Percentiles rank a stretch among this genome's conserved stretches.
phyloP scores from a whole-genome alignment of 2,888 invertebrate species.

The Synanthedon formicaeformis region DNA sequence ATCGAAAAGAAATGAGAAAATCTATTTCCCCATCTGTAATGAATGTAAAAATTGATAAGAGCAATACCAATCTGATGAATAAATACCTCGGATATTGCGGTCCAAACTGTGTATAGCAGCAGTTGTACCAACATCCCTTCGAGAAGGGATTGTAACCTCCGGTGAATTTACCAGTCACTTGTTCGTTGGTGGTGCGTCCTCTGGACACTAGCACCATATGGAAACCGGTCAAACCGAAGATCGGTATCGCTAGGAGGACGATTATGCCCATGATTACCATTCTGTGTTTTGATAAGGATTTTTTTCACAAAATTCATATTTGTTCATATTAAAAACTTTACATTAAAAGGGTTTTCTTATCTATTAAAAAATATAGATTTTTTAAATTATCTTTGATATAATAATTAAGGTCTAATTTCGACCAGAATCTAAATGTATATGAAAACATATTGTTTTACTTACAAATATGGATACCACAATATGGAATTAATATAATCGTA shows the following conservation, averaged over 20 bases:
- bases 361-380: too few species aligned
- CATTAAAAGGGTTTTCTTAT: too few species aligned
- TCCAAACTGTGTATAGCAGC: constrained; percentile 94
- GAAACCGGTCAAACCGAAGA: constrained; percentile 97
- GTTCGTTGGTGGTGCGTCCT: constrained; percentile 98
- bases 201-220: constrained; percentile 96
- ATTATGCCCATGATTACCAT: constrained; percentile 94
- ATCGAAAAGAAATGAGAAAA: too few species aligned
- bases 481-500: too few species aligned
- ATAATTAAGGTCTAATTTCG: too few species aligned
- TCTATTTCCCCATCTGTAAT: too few species aligned
- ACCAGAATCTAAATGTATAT: too few species aligned
- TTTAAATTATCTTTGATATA: too few species aligned
- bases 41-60: too few species aligned
- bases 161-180: constrained; percentile 99
- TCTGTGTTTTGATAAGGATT: constrained; percentile 58
- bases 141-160: constrained; percentile 99
- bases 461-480: too few species aligned
- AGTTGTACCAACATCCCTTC: constrained; percentile 94
- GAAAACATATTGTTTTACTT: too few species aligned
- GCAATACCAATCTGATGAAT: background rate
- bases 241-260: constrained; percentile 92
- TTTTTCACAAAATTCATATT: background rate
- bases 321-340: too few species aligned
- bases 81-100: constrained; percentile 96